phyloP scores from a whole-genome alignment of 1,140 invertebrate species.

The Pseudoatta argentina region DNA sequence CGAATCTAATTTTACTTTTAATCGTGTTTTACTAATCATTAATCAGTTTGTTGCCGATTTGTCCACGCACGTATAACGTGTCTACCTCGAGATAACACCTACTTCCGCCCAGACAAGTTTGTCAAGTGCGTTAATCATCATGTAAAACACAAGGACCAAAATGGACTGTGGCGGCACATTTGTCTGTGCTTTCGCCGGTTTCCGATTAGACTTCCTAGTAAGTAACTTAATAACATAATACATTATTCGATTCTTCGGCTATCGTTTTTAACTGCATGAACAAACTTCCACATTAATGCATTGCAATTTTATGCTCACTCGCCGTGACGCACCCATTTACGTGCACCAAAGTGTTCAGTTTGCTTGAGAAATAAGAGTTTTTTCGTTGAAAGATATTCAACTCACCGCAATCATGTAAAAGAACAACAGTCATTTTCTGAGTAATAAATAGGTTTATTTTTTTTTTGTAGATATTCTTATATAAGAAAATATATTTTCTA shows the following conservation, averaged over 20 bases:
- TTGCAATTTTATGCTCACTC: conserved; percentile 42
- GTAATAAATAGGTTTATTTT: background rate
- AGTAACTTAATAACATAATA: conserved; percentile 18
- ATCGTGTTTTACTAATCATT: conserved; percentile 30
- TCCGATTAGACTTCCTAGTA: background rate
- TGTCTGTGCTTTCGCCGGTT: conserved; percentile 34
- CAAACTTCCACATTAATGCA: conserved; percentile 34
- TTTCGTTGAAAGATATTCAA: background rate
- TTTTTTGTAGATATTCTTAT: background rate
- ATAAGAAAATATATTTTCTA: conserved; percentile 6
- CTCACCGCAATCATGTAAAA: background rate
- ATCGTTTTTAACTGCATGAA: conserved; percentile 20
- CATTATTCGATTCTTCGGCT: background rate
- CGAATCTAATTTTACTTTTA: background rate
- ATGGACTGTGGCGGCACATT: background rate
- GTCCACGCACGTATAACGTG: background rate
- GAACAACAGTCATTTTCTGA: background rate
- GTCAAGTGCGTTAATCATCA: conserved; percentile 31
- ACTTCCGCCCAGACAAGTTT: background rate
- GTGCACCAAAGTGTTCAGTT: background rate
- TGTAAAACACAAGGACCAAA: background rate
- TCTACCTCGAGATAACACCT: background rate
- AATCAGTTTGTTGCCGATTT: conserved; percentile 19
- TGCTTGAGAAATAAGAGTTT: conserved; percentile 8
- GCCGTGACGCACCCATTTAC: conserved; percentile 39